phyloP scores from a whole-genome alignment of 2,888 invertebrate species.

The Apodemia duryi region DNA sequence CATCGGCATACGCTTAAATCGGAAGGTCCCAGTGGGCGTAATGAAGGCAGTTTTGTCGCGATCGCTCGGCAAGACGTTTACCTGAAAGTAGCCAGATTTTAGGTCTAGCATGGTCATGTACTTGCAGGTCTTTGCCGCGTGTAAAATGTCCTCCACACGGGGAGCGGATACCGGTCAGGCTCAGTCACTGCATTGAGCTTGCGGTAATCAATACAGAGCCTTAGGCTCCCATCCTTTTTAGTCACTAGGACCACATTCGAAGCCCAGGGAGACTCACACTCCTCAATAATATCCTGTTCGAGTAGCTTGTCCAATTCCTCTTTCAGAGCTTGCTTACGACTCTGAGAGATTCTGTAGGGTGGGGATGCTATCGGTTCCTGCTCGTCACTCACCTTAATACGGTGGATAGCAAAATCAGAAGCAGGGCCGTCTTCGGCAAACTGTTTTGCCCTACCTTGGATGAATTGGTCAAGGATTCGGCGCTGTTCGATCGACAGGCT shows the following conservation, averaged over 20 bases:
- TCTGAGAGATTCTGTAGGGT: conserved; percentile 39
- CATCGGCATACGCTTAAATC: conserved; percentile 34
- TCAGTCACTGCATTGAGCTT: conserved; percentile 38
- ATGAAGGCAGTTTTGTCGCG: conserved; percentile 32
- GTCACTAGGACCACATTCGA: conserved; percentile 34
- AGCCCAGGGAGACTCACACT: conserved; percentile 38
- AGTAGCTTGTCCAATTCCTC: conserved; percentile 38
- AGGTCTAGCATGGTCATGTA: conserved; percentile 35
- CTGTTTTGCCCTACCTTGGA: conserved; percentile 7
- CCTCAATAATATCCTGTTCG: conserved; percentile 32
- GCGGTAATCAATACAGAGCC: conserved; percentile 39
- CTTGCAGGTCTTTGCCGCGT: conserved; percentile 29
- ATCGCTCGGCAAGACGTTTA: conserved; percentile 25
- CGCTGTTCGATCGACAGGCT: conserved; percentile 19
- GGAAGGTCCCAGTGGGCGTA: conserved; percentile 27
- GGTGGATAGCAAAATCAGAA: conserved; percentile 33
- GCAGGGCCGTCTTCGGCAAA: conserved; percentile 21
- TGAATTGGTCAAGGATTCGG: conserved; percentile 16
- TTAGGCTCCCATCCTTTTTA: conserved; percentile 34
- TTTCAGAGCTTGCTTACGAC: not conserved
- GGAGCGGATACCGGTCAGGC: conserved; percentile 36
- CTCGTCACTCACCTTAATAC: conserved; percentile 35
- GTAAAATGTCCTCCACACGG: conserved; percentile 34
- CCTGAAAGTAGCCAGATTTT: conserved; percentile 34
- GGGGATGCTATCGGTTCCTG: conserved; percentile 42